Evolutionary conservation across 2,113 vertebrate genomes (phyloP), one percentile per base, ranked within the genome.

Genomic region (Hepsetus odoe): DNA sequence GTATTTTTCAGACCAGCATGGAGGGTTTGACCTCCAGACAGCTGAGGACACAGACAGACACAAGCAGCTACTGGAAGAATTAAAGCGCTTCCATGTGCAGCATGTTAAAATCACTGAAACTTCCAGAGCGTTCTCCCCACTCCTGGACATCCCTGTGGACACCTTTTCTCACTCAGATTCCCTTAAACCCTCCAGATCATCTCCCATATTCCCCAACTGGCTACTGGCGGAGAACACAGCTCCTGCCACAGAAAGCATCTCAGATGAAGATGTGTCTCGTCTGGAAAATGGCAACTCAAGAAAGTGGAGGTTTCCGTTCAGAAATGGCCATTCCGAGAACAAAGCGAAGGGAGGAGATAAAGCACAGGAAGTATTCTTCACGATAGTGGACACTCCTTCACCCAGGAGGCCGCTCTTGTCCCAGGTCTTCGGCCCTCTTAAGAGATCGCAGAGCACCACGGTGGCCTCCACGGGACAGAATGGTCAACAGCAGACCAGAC

Each of bases 121-220:
- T 1, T 86, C 90, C 16, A 87, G 66, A 55, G 86, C 86, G 84
- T 93, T 94, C 83, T 90, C 89, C 51, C 93, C 94, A 0, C 91
- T 98, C 76, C 91, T 94, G 26, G 97, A 99, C 0, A 90, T 98
- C 82, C 95, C 95, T 77, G 91, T 98, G 67, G 96, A 98, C 77
- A 87, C 78, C 65, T 94, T 91, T 6, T 0, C 85, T 42, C 66
- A 53, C 74, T 5, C 80, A 64, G 0, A 56, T 55, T 38, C 62
- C 26, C n/a, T 56, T 5, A 44, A 49, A 10, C 51, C 79, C 6
- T 44, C 79, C 42, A 46, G 28, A 62, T 40, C 59, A 11, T 56
- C 69, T 38, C 44, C 4, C 69, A 68, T 74, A 82, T 33, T 90
- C 49, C 92, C 91, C 66, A 94, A 93, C 86, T 94, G 94, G 92